Percentiles rank a stretch among this genome's conserved stretches.
phyloP scores from a whole-genome alignment of 2,113 vertebrate genomes.

The Ammospiza nelsoni region DNA sequence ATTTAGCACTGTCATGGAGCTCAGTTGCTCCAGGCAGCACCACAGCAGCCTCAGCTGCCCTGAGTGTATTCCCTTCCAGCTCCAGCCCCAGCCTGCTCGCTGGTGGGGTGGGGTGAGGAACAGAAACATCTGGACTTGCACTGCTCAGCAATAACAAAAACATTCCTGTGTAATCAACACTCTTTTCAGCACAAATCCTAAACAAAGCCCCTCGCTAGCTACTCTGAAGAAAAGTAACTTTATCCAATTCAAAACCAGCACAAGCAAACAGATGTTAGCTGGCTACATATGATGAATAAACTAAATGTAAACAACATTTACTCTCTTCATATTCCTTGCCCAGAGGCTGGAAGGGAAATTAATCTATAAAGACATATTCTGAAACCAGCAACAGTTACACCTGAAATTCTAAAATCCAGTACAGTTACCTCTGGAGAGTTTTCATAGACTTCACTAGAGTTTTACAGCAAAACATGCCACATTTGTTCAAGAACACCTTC shows the following conservation, averaged over 20 bases:
- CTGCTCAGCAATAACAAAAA: not conserved
- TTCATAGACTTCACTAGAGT: not conserved
- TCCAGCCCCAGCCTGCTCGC: not conserved
- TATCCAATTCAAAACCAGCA: not conserved
- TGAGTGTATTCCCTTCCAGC: not conserved
- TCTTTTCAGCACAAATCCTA: not conserved
- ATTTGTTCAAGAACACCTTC: not conserved
- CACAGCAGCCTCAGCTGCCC: not conserved
- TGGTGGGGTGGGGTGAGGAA: not conserved
- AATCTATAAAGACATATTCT: not conserved
- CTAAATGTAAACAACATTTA: not conserved
- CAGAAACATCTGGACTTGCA: not conserved
- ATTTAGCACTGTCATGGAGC: not conserved
- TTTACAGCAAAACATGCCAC: not conserved
- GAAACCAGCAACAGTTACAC: not conserved
- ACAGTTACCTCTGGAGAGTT: not conserved
- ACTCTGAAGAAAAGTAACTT: not conserved
- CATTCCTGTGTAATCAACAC: not conserved
- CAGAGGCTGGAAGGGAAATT: not conserved
- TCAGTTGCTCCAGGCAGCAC: not conserved
- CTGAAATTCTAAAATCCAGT: not conserved
- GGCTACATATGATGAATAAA: not conserved
- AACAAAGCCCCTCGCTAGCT: not conserved
- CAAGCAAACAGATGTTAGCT: not conserved
- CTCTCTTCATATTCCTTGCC: not conserved